These are phyloP conservation scores for Trichacis sp. DNA, from an alignment of 2,888 invertebrate species.

Conservation along the genomic window DNA sequence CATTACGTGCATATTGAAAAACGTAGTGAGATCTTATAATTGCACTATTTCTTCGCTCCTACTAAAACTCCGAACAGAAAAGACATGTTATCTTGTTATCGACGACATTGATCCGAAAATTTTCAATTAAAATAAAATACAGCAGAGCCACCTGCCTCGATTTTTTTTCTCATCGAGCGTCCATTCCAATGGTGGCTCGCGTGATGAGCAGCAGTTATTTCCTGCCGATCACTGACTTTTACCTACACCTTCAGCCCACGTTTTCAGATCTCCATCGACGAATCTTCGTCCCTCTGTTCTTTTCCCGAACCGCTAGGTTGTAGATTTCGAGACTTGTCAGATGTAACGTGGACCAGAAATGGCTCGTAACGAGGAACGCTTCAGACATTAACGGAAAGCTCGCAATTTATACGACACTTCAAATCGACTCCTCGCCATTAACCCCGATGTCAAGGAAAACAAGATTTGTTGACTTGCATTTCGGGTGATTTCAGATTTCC, in stretches of 20 bases:
- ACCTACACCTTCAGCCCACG: constrained; percentile 58
- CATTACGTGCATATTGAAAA: too few relatives aligned
- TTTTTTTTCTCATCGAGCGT: too few relatives aligned
- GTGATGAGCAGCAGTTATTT: constrained; percentile 64
- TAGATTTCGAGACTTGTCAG: too few relatives aligned
- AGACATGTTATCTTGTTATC: too few relatives aligned
- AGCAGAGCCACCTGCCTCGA: too few relatives aligned
- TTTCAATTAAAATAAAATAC: too few relatives aligned
- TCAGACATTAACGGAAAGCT: neutral
- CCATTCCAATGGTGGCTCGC: constrained; percentile 56
- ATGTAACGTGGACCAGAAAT: neutral
- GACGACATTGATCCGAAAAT: too few relatives aligned
- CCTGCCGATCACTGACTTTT: constrained; percentile 62
- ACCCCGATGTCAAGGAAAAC: neutral
- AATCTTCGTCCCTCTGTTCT: constrained; percentile 25
- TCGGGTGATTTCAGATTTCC: neutral
- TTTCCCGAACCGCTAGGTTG: neutral
- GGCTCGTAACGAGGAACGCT: neutral
- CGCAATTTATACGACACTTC: neutral
- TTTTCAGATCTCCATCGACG: constrained; percentile 59
- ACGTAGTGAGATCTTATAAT: too few relatives aligned
- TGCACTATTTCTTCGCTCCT: too few relatives aligned
- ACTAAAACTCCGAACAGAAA: too few relatives aligned
- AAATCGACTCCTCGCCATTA: constrained; percentile 8
- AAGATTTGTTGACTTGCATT: constrained; percentile 4